phyloP scores from a whole-genome alignment of 2,888 invertebrate genomes.

The Odontothrips loti region DNA sequence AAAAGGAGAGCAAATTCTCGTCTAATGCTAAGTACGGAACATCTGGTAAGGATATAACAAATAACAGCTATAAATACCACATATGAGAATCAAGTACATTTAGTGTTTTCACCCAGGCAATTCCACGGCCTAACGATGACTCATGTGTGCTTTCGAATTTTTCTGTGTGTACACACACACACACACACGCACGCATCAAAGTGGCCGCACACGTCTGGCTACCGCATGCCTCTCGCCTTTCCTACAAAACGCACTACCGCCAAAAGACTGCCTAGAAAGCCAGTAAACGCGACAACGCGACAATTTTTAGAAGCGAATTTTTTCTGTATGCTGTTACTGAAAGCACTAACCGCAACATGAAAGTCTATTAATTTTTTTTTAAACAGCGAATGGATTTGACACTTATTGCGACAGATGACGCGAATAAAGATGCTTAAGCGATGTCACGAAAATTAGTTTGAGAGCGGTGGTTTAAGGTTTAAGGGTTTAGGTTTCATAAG shows the following conservation, averaged over 20 bases:
- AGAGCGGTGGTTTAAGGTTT: background rate
- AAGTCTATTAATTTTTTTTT: too few relatives aligned
- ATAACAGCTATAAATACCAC: background rate
- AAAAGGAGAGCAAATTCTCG: background rate
- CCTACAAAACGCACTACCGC: background rate
- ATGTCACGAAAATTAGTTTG: background rate
- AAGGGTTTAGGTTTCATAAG: background rate
- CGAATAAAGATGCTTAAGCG: too few relatives aligned
- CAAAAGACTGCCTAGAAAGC: background rate
- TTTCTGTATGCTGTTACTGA: background rate
- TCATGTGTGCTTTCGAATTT: background rate
- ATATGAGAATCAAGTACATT: background rate
- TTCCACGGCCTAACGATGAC: too few relatives aligned
- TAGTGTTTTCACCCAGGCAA: too few relatives aligned
- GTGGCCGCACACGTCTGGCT: too few relatives aligned
- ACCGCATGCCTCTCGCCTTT: background rate
- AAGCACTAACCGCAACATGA: background rate
- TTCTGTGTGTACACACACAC: background rate
- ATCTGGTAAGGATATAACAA: background rate
- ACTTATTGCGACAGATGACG: too few relatives aligned
- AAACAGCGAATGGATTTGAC: constrained; percentile 32
- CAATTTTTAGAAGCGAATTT: background rate
- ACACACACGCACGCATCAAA: background rate
- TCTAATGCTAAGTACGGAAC: background rate
- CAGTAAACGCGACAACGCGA: background rate